phyloP scores from a whole-genome alignment of 2,888 invertebrate genomes.

The Hyposoter dolosus region DNA sequence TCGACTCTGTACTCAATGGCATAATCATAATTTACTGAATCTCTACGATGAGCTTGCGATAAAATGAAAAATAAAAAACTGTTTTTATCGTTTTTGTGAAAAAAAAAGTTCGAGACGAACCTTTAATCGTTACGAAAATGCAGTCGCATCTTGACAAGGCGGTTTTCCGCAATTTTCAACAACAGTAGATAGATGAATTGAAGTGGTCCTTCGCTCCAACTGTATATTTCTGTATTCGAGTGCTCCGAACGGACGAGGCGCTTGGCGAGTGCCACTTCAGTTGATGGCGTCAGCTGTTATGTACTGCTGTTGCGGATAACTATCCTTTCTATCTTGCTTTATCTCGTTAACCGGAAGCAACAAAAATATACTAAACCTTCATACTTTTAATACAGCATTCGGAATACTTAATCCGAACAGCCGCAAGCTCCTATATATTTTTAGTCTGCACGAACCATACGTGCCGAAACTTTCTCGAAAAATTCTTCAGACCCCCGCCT shows the following conservation, averaged over 20 bases:
- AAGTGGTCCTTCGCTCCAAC: slow-evolving; percentile 73
- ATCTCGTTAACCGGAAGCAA: slow-evolving; percentile 59
- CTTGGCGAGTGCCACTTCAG: slow-evolving; percentile 73
- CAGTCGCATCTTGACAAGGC: slow-evolving; percentile 25
- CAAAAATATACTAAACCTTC: slow-evolving; percentile 52
- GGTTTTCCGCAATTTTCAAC: slow-evolving; percentile 75
- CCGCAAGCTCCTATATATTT: slow-evolving; percentile 4
- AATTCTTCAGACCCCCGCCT: not conserved
- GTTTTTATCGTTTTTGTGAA: not conserved
- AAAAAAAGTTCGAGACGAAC: not conserved
- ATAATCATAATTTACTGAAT: not conserved
- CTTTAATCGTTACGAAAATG: slow-evolving; percentile 7
- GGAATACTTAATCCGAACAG: slow-evolving; percentile 1
- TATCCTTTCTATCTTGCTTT: slow-evolving; percentile 49
- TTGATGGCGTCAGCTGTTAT: slow-evolving; percentile 84
- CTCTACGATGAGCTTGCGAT: not conserved
- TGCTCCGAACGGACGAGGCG: slow-evolving; percentile 59
- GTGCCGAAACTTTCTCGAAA: not conserved
- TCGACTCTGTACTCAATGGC: not conserved
- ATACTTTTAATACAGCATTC: slow-evolving; percentile 25
- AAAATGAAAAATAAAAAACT: not conserved
- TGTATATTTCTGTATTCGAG: slow-evolving; percentile 68
- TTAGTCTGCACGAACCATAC: slow-evolving; percentile 16
- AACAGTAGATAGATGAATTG: slow-evolving; percentile 82
- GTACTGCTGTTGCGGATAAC: slow-evolving; percentile 78